Percentiles rank a stretch among this genome's conserved stretches.
Evolutionary conservation across 1,140 invertebrate species (phyloP).

Genomic region (Whitmania pigra): DNA sequence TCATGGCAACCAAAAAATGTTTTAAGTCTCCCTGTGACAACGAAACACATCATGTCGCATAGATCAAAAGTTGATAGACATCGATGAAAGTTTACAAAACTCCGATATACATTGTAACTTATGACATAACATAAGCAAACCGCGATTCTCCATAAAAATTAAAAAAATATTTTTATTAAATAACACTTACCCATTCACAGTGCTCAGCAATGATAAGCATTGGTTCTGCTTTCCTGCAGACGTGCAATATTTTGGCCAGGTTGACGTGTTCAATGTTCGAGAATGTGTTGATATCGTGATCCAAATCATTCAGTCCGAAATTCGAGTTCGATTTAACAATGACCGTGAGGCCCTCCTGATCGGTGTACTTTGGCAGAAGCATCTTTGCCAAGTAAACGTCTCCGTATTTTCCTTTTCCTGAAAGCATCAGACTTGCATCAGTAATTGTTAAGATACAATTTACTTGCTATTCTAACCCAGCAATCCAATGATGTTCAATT

Average conservation of each 20-base stretch:
- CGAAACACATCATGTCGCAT: not conserved
- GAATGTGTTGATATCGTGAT: slow-evolving; percentile 78
- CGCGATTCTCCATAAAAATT: too few species aligned
- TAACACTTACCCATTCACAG: slow-evolving; percentile 66
- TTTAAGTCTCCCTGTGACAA: slow-evolving; percentile 67
- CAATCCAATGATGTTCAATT: not conserved
- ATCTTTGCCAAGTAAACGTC: slow-evolving; percentile 68
- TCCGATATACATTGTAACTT: too few species aligned
- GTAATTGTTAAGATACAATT: too few species aligned
- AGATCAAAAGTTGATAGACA: too few species aligned
- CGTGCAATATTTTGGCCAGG: slow-evolving; percentile 60
- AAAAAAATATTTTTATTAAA: too few species aligned
- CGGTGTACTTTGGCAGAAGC: slow-evolving; percentile 36
- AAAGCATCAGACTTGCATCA: slow-evolving; percentile 14
- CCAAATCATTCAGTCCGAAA: slow-evolving; percentile 60
- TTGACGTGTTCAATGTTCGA: slow-evolving; percentile 64
- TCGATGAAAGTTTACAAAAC: too few species aligned
- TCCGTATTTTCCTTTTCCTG: slow-evolving; percentile 74
- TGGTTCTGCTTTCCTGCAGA: slow-evolving; percentile 70
- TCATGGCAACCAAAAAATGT: slow-evolving; percentile 73
- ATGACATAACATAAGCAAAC: too few species aligned
- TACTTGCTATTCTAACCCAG: not conserved
- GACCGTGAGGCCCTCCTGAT: slow-evolving; percentile 46
- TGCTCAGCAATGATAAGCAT: slow-evolving; percentile 81
- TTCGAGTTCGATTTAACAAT: slow-evolving; percentile 63